phyloP scores from a whole-genome alignment of 2,888 invertebrate genomes.

The Rhingia rostrata region DNA sequence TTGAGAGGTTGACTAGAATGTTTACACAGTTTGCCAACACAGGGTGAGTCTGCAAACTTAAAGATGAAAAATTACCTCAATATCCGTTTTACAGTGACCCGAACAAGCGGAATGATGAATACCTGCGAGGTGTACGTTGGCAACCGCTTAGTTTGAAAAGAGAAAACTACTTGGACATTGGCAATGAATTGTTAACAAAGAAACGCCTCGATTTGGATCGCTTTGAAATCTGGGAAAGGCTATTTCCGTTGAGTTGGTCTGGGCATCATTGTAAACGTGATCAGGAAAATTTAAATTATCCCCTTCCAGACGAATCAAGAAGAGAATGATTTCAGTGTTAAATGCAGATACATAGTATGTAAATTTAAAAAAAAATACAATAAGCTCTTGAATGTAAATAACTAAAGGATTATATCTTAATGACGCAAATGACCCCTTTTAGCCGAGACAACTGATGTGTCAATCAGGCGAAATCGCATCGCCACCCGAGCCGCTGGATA shows the following conservation, averaged over 20 bases:
- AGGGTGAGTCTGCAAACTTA: neutral
- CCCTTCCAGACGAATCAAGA: conserved; percentile 15
- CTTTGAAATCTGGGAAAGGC: conserved; percentile 73
- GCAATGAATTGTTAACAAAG: conserved; percentile 76
- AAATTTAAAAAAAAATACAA: no score
- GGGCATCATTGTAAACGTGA: conserved; percentile 34
- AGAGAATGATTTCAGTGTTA: neutral
- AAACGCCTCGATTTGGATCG: conserved; percentile 73
- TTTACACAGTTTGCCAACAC: conserved; percentile 82
- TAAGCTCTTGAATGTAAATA: no score
- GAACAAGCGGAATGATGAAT: conserved; percentile 78
- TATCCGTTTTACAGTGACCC: conserved; percentile 78
- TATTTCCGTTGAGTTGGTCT: conserved; percentile 74
- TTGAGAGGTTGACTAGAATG: conserved; percentile 83
- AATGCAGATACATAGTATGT: no score
- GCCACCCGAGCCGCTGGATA: no score
- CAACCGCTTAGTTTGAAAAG: conserved; percentile 75
- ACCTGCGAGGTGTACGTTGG: conserved; percentile 78
- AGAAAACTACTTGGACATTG: conserved; percentile 79
- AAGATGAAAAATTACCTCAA: neutral
- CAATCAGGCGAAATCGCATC: no score
- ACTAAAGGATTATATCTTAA: no score
- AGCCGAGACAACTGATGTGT: no score
- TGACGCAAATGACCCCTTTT: no score
- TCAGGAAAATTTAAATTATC: conserved; percentile 37